phyloP scores from a whole-genome alignment of 2,113 vertebrate genomes.

The Proteles cristata region DNA sequence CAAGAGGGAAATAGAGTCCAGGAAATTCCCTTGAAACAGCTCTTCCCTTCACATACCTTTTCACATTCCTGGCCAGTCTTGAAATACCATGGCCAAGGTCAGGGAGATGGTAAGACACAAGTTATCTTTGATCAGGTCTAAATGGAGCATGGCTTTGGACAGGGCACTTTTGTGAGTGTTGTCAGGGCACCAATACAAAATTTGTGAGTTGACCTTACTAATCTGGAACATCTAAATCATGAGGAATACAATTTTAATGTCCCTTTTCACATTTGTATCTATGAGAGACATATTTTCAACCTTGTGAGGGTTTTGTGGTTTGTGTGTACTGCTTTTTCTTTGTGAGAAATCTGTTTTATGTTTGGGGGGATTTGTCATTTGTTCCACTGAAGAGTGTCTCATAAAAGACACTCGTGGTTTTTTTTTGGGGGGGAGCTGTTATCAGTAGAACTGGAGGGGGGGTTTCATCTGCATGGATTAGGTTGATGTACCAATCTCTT shows the following conservation, averaged over 20 bases:
- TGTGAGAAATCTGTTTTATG: slow-evolving; percentile 43
- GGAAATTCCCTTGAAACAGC: neutral
- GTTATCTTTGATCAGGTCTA: neutral
- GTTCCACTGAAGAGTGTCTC: neutral
- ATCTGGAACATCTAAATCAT: neutral
- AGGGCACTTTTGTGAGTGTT: neutral
- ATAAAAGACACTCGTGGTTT: neutral
- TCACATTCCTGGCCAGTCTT: neutral
- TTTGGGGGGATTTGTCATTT: slow-evolving; percentile 36
- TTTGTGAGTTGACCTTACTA: neutral
- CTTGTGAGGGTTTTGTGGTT: neutral
- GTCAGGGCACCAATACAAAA: neutral
- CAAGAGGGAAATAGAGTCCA: neutral
- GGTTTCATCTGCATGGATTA: slow-evolving; percentile 58
- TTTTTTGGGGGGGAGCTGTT: neutral
- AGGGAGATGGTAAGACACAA: neutral
- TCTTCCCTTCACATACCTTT: neutral
- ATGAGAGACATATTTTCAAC: neutral
- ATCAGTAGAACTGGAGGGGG: slow-evolving; percentile 27
- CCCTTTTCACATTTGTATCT: neutral
- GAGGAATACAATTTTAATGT: neutral
- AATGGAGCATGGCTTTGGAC: neutral
- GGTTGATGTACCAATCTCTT: slow-evolving; percentile 71
- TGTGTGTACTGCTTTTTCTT: neutral
- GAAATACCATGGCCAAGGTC: neutral